These are phyloP conservation scores for Beaufortia kweichowensis DNA, from an alignment of 2,113 vertebrate species.

Conservation along the genomic window DNA sequence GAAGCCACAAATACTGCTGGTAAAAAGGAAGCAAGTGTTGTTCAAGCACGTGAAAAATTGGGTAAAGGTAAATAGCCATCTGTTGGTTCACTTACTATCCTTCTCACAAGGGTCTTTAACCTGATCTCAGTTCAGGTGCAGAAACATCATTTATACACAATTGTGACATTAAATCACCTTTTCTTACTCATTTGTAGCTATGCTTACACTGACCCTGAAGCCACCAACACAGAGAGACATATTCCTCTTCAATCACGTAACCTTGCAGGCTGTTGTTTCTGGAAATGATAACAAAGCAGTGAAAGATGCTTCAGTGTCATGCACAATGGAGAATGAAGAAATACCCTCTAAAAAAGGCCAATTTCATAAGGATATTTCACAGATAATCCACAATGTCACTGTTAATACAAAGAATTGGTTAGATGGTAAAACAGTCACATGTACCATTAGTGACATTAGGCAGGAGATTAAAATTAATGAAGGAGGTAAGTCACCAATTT, in stretches of 20 bases:
- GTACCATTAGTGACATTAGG: background rate
- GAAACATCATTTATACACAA: background rate
- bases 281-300: background rate
- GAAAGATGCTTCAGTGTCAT: background rate
- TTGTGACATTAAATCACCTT: background rate
- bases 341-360: background rate
- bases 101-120: background rate
- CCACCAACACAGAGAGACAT: background rate
- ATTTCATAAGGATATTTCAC: accelerated
- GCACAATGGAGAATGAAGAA: background rate
- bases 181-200: background rate
- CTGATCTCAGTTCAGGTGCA: background rate
- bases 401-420: background rate
- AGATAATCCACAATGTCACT: background rate
- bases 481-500: conserved; percentile 4
- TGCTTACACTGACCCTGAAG: background rate
- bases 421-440: background rate
- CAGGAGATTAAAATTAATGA: background rate
- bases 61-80: too few relatives aligned
- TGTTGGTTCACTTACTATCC: too few relatives aligned
- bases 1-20: accelerated
- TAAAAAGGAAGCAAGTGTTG: too few relatives aligned
- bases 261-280: conserved; percentile 27
- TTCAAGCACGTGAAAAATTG: too few relatives aligned
- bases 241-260: background rate